phyloP scores from a whole-genome alignment of 2,113 vertebrate species.

The Heterocephalus glaber region DNA sequence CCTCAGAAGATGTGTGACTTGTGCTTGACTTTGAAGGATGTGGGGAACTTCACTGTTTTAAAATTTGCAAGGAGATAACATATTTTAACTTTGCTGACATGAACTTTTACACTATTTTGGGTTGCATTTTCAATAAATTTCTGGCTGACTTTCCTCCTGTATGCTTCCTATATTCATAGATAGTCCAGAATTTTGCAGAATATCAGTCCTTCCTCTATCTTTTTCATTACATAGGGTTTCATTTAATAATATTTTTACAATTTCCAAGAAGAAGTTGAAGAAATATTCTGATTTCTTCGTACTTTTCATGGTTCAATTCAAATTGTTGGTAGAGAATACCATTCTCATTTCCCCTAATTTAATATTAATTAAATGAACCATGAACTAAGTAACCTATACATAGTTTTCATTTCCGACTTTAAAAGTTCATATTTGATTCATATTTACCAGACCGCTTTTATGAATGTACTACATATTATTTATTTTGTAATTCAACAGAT shows the following conservation, averaged over 20 bases:
- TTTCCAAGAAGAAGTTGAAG: not conserved
- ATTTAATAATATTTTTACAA: not conserved
- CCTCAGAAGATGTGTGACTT: not conserved
- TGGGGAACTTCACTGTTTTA: not conserved
- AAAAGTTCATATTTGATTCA: not conserved
- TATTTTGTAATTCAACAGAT: not conserved
- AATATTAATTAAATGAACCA: not conserved
- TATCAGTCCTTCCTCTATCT: not conserved
- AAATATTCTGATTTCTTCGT: not conserved
- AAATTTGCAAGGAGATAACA: not conserved
- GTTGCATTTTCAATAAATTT: not conserved
- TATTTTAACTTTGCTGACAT: not conserved
- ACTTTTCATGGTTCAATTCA: conserved; percentile 48
- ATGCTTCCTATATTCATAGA: not conserved
- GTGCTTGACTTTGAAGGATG: not conserved
- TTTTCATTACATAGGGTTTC: not conserved
- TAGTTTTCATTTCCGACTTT: not conserved
- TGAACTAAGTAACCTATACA: not conserved
- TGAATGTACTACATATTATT: not conserved
- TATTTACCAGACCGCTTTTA: not conserved
- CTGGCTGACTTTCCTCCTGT: not conserved
- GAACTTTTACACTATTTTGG: not conserved
- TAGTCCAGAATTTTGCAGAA: not conserved
- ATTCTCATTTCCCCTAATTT: not conserved
- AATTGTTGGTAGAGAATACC: not conserved